Evolutionary conservation across 1,140 invertebrate species (phyloP).

Genomic region (Drosophila yakuba): DNA sequence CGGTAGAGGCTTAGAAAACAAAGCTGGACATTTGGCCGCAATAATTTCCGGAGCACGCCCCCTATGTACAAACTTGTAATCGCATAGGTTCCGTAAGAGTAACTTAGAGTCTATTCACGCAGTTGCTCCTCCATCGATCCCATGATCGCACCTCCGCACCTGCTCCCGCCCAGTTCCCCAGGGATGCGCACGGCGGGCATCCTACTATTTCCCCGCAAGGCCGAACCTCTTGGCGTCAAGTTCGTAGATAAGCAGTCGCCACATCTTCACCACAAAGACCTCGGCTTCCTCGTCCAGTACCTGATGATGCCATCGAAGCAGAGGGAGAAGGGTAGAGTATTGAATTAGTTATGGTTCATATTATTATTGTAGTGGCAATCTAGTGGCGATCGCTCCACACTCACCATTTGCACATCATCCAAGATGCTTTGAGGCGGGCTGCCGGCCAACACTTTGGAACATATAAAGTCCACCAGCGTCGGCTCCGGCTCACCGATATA

Average conservation of each 20-base stretch:
- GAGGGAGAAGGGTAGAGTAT: slow-evolving; percentile 3
- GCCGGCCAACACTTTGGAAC: slow-evolving; percentile 97
- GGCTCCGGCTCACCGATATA: slow-evolving; percentile 99
- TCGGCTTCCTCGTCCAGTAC: slow-evolving; percentile 99
- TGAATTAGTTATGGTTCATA: neutral
- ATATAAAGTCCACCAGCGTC: slow-evolving; percentile 99
- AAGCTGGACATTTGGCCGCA: slow-evolving; percentile 28
- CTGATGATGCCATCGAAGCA: slow-evolving; percentile 85
- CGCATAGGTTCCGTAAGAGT: slow-evolving; percentile 12
- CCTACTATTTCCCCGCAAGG: slow-evolving; percentile 59
- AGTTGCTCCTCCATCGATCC: slow-evolving; percentile 2
- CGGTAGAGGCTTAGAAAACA: slow-evolving; percentile 19
- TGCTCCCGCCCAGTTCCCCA: slow-evolving; percentile 16
- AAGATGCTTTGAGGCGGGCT: slow-evolving; percentile 97
- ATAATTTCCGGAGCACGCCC: slow-evolving; percentile 18
- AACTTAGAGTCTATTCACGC: slow-evolving; percentile 50
- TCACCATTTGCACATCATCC: slow-evolving; percentile 99
- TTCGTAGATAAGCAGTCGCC: slow-evolving; percentile 99
- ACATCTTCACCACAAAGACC: slow-evolving; percentile 99
- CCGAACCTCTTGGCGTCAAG: slow-evolving; percentile 98
- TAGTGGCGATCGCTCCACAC: neutral
- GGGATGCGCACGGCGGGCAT: neutral
- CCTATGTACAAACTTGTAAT: slow-evolving; percentile 43
- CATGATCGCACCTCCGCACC: slow-evolving; percentile 9
- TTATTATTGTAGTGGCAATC: neutral